Evolutionary conservation across 2,888 invertebrate species (phyloP).

Genomic region (Calameuta filiformis): DNA sequence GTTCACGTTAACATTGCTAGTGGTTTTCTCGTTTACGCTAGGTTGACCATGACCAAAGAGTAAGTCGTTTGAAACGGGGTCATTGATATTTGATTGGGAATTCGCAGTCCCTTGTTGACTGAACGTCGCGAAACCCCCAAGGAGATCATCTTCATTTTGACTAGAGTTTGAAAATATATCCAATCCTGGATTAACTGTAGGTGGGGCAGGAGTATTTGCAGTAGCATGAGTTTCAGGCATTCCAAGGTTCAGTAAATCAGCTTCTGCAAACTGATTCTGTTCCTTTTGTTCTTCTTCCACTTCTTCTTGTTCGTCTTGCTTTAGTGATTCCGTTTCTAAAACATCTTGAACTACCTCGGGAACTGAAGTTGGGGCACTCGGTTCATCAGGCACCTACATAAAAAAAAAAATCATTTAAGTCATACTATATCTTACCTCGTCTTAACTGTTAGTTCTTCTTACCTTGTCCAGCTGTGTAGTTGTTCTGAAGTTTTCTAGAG

Average conservation of each 20-base stretch:
- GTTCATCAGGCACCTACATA: constrained; percentile 21
- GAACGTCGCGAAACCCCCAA: constrained; percentile 56
- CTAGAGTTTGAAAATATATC: constrained; percentile 57
- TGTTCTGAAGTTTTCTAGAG: constrained; percentile 78
- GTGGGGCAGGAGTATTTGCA: constrained; percentile 22
- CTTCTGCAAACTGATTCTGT: constrained; percentile 47
- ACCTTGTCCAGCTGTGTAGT: constrained; percentile 66
- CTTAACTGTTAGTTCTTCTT: constrained; percentile 27
- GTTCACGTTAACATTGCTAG: constrained; percentile 36
- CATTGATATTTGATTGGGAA: constrained; percentile 28
- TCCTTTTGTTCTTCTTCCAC: constrained; percentile 19
- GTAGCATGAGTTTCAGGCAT: constrained; percentile 30
- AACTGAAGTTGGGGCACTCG: constrained; percentile 11
- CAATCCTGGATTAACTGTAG: constrained; percentile 41
- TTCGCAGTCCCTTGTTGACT: constrained; percentile 37
- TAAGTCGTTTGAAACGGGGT: constrained; percentile 41
- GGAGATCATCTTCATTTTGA: constrained; percentile 52
- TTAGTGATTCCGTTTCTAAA: constrained; percentile 10
- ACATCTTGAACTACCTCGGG: constrained; percentile 2
- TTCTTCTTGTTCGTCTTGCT: constrained; percentile 22
- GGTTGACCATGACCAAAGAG: constrained; percentile 43
- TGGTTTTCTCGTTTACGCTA: constrained; percentile 6
- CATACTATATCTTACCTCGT: neutral
- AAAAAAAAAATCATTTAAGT: neutral
- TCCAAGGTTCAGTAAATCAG: constrained; percentile 62